A percentile compares a stretch with the other conserved stretches of the same genome.
Conservation (phyloP, 92 coral and sea anemone species). For the Palythoa heliodiscus region DNA sequence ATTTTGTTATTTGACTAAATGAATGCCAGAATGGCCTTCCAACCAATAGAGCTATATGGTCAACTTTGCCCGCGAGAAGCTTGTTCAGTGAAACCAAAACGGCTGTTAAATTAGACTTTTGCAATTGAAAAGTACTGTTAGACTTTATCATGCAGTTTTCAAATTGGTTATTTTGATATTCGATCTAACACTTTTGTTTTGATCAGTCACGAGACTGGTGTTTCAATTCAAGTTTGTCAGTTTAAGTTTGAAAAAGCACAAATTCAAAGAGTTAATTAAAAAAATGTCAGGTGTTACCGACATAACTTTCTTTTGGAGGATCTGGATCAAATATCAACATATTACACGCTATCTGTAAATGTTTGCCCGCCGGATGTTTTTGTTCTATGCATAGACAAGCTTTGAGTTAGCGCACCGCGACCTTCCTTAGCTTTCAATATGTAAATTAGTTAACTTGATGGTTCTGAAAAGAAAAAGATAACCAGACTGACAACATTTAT, state of each 20-base stretch:
- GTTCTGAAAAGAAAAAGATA: too few relatives aligned
- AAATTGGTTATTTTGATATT: neutral
- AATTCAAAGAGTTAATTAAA: too few relatives aligned
- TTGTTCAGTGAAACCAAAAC: too few relatives aligned
- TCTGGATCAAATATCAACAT: slow-evolving; percentile 3
- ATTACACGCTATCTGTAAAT: neutral
- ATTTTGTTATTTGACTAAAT: too few relatives aligned
- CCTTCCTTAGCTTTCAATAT: neutral
- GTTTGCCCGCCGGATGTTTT: slow-evolving; percentile 17
- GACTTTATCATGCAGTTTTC: neutral
- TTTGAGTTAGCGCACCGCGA: neutral
- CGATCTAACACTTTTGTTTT: neutral
- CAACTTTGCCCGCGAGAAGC: too few relatives aligned
- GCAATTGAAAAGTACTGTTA: neutral
- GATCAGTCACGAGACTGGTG: neutral
- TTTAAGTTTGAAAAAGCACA: neutral
- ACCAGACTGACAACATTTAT: too few relatives aligned
- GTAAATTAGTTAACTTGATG: neutral
- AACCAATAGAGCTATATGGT: too few relatives aligned
- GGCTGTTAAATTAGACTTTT: neutral
- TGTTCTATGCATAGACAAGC: neutral
- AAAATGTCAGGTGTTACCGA: neutral
- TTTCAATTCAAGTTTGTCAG: neutral
- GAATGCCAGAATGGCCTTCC: too few relatives aligned
- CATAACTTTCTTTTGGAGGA: neutral